Conservation (phyloP, 2,113 vertebrate genomes). For the Zingel zingel region DNA sequence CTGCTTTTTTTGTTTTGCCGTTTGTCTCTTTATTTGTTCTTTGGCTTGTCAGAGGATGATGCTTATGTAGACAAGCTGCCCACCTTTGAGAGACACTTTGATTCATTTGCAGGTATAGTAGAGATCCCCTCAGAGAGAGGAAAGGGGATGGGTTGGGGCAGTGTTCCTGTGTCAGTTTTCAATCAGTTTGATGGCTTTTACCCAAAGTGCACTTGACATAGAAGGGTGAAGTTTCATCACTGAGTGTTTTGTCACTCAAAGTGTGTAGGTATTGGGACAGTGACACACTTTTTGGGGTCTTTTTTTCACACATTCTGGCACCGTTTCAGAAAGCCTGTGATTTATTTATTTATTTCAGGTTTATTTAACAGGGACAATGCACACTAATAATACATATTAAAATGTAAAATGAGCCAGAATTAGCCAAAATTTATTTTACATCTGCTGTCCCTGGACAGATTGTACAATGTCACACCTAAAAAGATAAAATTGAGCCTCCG, state of each 20-base stretch:
- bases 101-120: conserved; percentile 91
- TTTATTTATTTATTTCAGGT: no score
- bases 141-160: neutral
- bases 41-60: conserved; percentile 92
- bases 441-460: no score
- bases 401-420: no score
- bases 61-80: conserved; percentile 93
- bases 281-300: neutral
- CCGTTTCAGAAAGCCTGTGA: neutral
- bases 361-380: no score
- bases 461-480: no score
- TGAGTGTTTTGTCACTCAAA: conserved; percentile 46
- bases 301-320: neutral
- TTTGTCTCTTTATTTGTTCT: conserved; percentile 73
- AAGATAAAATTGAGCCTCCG: neutral
- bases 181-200: conserved; percentile 72
- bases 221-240: conserved; percentile 41
- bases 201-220: conserved; percentile 46
- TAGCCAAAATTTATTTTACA: no score
- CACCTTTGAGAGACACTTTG: conserved; percentile 90
- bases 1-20: conserved; percentile 63
- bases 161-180: conserved; percentile 43
- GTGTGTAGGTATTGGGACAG: conserved; percentile 45
- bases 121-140: conserved; percentile 37
- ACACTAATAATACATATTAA: no score